A percentile compares a stretch with the other conserved stretches of the same genome.
These are phyloP conservation scores for Leptopterna dolabrata DNA, from an alignment of 2,888 invertebrate genomes.

Conservation along the genomic window DNA sequence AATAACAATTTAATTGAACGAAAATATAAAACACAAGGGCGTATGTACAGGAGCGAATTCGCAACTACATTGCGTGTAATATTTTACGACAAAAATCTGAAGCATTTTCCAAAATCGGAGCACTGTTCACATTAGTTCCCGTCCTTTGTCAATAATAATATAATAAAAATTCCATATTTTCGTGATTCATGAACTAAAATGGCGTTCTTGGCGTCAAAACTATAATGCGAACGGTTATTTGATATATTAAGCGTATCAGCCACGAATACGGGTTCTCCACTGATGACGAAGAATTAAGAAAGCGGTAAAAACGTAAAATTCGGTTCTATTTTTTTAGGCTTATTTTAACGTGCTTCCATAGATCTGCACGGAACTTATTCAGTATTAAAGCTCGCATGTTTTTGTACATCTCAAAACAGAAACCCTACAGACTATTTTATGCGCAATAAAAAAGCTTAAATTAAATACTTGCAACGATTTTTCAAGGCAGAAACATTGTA, in stretches of 20 bases:
- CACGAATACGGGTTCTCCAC: no score
- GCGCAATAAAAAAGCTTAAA: constrained; percentile 1
- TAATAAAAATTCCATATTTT: no score
- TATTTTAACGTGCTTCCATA: background rate
- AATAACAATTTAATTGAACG: constrained; percentile 3
- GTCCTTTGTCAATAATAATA: background rate
- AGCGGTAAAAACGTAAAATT: no score
- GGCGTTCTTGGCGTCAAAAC: no score
- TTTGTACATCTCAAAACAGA: background rate
- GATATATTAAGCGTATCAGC: no score
- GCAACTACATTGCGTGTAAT: background rate
- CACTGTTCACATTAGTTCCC: background rate
- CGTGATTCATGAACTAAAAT: no score
- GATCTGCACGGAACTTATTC: background rate
- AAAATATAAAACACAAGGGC: constrained; percentile 35
- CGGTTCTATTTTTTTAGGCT: no score
- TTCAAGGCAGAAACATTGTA: background rate
- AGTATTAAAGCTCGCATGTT: background rate
- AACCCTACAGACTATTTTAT: background rate
- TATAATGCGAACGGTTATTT: no score
- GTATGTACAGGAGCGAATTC: constrained; percentile 30
- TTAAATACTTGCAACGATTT: background rate
- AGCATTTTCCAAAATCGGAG: background rate
- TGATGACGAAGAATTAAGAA: no score
- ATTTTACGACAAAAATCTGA: background rate